A percentile compares a stretch with the other conserved stretches of the same genome.
These are phyloP conservation scores for Blastobasis lacticolella DNA, from an alignment of 2,888 invertebrate genomes.

Conservation along the genomic window DNA sequence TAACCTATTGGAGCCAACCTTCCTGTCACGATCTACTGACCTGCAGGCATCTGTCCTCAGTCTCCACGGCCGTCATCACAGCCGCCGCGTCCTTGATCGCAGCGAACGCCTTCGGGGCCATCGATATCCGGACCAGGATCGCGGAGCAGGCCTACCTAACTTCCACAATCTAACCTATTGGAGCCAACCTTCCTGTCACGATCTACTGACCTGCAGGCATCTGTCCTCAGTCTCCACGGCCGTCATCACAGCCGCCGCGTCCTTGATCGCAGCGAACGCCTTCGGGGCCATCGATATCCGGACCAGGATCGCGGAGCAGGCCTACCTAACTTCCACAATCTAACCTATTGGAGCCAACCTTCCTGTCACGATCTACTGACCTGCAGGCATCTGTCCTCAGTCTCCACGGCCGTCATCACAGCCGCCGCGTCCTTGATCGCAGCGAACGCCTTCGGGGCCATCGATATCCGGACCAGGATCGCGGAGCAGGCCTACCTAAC, in stretches of 20 bases:
- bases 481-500: too few species aligned
- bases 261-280: conserved; percentile 70
- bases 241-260: conserved; percentile 73
- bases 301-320: conserved; percentile 40
- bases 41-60: conserved; percentile 53
- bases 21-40: too few species aligned
- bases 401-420: conserved; percentile 41
- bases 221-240: conserved; percentile 49
- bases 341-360: too few species aligned
- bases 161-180: too few species aligned
- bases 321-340: too few species aligned
- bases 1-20: too few species aligned
- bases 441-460: conserved; percentile 41
- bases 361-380: conserved; percentile 18
- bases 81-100: conserved; percentile 80
- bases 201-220: conserved; percentile 39
- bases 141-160: too few species aligned
- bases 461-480: conserved; percentile 47
- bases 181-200: too few species aligned
- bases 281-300: conserved; percentile 50
- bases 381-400: conserved; percentile 53
- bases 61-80: conserved; percentile 39
- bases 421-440: conserved; percentile 80
- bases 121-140: conserved; percentile 48
- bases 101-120: conserved; percentile 41